phyloP scores from a whole-genome alignment of 2,797 vertebrate genomes.

The Cyprinella venusta region DNA sequence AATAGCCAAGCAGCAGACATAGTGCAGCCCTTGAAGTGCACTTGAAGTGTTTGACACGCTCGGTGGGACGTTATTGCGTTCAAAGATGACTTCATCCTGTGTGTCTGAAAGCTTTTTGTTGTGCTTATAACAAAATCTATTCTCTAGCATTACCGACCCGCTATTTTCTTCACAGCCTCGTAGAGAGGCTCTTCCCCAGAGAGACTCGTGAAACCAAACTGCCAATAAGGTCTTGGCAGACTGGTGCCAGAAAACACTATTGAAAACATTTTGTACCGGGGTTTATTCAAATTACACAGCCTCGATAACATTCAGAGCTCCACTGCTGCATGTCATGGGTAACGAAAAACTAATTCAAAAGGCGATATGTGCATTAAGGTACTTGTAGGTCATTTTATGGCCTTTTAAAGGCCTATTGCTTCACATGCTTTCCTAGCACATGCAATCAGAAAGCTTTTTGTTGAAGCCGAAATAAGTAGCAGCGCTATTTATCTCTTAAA shows the following conservation, averaged over 20 bases:
- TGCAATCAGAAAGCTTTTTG: slow-evolving; percentile 24
- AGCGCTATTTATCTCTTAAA: background rate
- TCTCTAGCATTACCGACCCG: slow-evolving; percentile 32
- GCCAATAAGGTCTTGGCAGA: slow-evolving; percentile 57
- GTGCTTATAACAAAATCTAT: slow-evolving; percentile 49
- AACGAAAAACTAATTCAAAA: slow-evolving; percentile 54
- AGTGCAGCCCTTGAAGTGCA: slow-evolving; percentile 5
- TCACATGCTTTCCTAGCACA: background rate
- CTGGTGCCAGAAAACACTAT: slow-evolving; percentile 31
- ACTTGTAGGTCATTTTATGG: slow-evolving; percentile 43
- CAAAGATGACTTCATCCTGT: slow-evolving; percentile 23
- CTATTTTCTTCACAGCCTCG: slow-evolving; percentile 17
- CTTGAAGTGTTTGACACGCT: slow-evolving; percentile 20
- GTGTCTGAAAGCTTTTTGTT: slow-evolving; percentile 30
- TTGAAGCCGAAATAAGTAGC: background rate
- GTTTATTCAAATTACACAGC: slow-evolving; percentile 54
- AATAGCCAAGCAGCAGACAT: background rate
- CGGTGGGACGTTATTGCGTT: background rate
- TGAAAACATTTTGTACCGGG: slow-evolving; percentile 41
- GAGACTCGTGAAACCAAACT: slow-evolving; percentile 38
- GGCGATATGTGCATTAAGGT: slow-evolving; percentile 45
- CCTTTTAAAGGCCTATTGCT: slow-evolving; percentile 40
- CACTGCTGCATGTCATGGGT: slow-evolving; percentile 34
- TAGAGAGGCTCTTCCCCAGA: slow-evolving; percentile 36
- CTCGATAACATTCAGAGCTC: slow-evolving; percentile 37